phyloP scores from a whole-genome alignment of 2,113 vertebrate species.

The Cercocebus atys region DNA sequence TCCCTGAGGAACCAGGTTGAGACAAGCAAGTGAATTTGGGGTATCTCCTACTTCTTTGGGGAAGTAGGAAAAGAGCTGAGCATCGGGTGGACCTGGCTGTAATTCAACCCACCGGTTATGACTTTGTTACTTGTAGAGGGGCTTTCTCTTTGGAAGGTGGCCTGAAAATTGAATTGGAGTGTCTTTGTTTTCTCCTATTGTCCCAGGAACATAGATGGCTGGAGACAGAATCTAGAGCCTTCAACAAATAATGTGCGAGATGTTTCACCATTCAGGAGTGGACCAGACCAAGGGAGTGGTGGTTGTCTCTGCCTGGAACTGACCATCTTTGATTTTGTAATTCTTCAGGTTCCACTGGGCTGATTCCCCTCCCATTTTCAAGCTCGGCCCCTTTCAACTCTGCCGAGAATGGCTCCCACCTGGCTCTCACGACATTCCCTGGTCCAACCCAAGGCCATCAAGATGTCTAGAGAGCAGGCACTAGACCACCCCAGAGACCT shows the following conservation, averaged over 20 bases:
- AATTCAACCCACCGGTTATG: not conserved
- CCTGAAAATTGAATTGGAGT: constrained; percentile 53
- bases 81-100: not conserved
- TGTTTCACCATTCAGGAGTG: constrained; percentile 72
- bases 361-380: constrained; percentile 83
- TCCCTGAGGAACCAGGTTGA: not conserved
- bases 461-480: constrained; percentile 49
- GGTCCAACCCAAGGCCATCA: not conserved
- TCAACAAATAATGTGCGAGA: constrained; percentile 21
- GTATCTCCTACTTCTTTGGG: not conserved
- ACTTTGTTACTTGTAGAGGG: constrained; percentile 52
- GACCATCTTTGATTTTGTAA: constrained; percentile 4
- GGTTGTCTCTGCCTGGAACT: not conserved
- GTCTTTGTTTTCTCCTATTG: constrained; percentile 63
- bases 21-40: not conserved
- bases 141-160: constrained; percentile 42
- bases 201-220: constrained; percentile 48
- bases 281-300: not conserved
- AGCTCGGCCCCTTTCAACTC: constrained; percentile 60
- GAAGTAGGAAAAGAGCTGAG: not conserved
- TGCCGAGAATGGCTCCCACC: constrained; percentile 46
- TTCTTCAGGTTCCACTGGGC: constrained; percentile 65
- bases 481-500: too few relatives aligned
- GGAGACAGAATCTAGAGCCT: constrained; percentile 56
- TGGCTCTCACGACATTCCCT: constrained; percentile 49